Base-by-base conservation (phyloP, 2,797 vertebrate genomes). In the Gouania willdenowi region DNA sequence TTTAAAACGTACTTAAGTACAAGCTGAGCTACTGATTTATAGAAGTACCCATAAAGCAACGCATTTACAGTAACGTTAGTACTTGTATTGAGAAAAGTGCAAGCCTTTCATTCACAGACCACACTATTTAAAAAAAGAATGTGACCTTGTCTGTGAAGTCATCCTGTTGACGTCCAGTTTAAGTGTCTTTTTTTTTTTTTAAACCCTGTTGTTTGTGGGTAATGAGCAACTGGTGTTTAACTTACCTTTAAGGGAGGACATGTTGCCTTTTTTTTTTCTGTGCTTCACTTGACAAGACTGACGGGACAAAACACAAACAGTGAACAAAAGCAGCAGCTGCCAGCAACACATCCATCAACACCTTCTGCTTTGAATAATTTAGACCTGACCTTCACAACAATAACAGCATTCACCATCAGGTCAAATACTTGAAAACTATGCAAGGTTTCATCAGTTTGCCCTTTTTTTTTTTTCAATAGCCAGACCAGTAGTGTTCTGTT, bases 231-330 rank as follows among this genome's bases (percentile, higher is more conserved):
- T 5, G 16, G 15, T 42, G 21, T 0, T 10, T 14, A 4, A 62
- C 81, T 60, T 39, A 89, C 88, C 87, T 68, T 61, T 68, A 47
- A 44, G 43, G 29, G 75, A 66, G 26, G 86, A 78, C 88, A 90
- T 90, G 68, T 23, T 82, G 79, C 13, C 40, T 62, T 63, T 41
- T 49, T 40, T 58, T 38, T 50, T 53, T 66, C 38, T 12, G 15
- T 42, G 21, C 50, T 50, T 59, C 38, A 41, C 56, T 8, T 18
- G 52, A 32, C 41, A 46, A 55, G 62, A 55, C 77, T 83, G 56
- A 3, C 52, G 19, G 9, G 42, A 66, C 20, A 69, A 1, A 71
- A 64, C n/a, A 21, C 21, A 62, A 53, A 43, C 20, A 25, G 29
- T 66, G 41, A 52, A 54, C 24, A 45, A 43, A 52, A 44, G 26